A percentile compares a stretch with the other conserved stretches of the same genome.
Conservation (phyloP, 2,797 vertebrate genomes). For the Megalops cyprinoides region DNA sequence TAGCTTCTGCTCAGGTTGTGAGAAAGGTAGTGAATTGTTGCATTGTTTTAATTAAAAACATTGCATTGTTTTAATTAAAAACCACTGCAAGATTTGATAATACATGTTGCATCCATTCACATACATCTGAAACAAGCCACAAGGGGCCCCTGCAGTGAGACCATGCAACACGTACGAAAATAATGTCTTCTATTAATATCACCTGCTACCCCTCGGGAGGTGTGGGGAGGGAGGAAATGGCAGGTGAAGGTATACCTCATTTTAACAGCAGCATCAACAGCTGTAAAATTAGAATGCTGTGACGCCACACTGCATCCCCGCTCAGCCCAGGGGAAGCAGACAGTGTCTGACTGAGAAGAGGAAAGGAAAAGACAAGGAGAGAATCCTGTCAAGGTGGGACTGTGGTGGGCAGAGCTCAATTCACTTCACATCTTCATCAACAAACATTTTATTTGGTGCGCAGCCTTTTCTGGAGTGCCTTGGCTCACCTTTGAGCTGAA, state of each 20-base stretch:
- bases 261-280: constrained; percentile 91
- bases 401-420: too few species aligned
- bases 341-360: constrained; percentile 53
- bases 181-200: constrained; percentile 83
- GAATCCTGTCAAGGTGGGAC: constrained; percentile 52
- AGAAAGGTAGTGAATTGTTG: not conserved
- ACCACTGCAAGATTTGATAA: constrained; percentile 44
- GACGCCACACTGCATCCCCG: constrained; percentile 91
- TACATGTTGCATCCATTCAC: constrained; percentile 47
- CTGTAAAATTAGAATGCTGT: constrained; percentile 95
- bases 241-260: constrained; percentile 88
- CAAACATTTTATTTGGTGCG: constrained; percentile 54
- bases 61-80: constrained; percentile 41
- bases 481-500: not conserved
- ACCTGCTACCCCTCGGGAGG: constrained; percentile 60
- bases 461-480: not conserved
- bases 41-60: constrained; percentile 40
- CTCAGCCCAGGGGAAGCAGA: constrained; percentile 81
- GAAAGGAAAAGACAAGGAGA: constrained; percentile 44
- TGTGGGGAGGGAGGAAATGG: constrained; percentile 84
- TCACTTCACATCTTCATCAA: too few species aligned
- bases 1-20: not conserved
- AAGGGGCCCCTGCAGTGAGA: constrained; percentile 56
- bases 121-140: constrained; percentile 42
- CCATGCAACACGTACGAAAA: constrained; percentile 67